These are phyloP conservation scores for Bombus ignitus DNA, from an alignment of 1,140 invertebrate species.

Conservation along the genomic window DNA sequence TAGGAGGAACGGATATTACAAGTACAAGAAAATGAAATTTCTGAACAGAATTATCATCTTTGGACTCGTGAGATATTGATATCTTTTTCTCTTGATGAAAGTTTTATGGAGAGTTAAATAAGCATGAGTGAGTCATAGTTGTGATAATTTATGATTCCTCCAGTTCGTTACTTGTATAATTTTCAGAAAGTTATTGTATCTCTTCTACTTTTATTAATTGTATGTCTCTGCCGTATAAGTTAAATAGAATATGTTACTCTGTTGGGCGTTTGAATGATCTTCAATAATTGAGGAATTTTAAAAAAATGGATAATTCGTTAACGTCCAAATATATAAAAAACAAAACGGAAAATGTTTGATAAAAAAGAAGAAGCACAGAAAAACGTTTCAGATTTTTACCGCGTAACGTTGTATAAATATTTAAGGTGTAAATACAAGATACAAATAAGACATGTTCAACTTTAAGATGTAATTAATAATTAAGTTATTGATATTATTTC, in stretches of 20 bases:
- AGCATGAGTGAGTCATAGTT: background rate
- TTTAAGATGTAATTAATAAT: slow-evolving; percentile 39
- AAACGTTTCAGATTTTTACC: slow-evolving; percentile 55
- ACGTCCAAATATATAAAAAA: slow-evolving; percentile 21
- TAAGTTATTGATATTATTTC: slow-evolving; percentile 55
- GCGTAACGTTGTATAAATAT: slow-evolving; percentile 60
- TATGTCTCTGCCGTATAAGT: slow-evolving; percentile 4
- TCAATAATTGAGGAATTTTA: background rate
- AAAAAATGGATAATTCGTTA: background rate
- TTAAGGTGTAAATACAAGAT: slow-evolving; percentile 63
- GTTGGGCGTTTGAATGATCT: background rate
- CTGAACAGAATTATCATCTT: background rate
- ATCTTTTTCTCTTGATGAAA: background rate
- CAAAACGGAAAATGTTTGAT: background rate
- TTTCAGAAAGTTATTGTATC: background rate
- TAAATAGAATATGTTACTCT: background rate
- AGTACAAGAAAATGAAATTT: too few species aligned
- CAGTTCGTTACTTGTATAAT: slow-evolving; percentile 15
- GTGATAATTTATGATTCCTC: background rate
- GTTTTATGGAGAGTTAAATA: background rate
- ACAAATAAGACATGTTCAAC: slow-evolving; percentile 37
- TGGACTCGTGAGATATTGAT: background rate
- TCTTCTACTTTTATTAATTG: background rate
- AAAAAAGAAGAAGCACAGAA: background rate
- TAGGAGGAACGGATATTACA: background rate